Conservation (phyloP, 2,113 vertebrate genomes). For the Jaculus jaculus region DNA sequence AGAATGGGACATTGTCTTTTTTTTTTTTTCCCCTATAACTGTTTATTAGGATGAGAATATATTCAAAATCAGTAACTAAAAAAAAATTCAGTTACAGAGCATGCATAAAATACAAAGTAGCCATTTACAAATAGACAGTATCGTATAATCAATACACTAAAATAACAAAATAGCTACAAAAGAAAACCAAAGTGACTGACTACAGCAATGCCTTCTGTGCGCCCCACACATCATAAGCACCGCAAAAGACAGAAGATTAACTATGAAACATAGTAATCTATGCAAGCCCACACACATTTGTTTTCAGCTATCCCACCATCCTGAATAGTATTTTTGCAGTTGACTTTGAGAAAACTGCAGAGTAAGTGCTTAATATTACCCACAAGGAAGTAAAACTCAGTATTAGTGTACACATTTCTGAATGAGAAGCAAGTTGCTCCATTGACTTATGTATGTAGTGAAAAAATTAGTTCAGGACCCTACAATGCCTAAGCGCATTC, state of each 20-base stretch:
- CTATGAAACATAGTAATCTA: conserved; percentile 77
- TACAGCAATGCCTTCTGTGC: conserved; percentile 90
- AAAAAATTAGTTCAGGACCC: conserved; percentile 78
- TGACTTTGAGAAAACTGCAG: conserved; percentile 74
- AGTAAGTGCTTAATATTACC: conserved; percentile 74
- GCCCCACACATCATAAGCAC: conserved; percentile 91
- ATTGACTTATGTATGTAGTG: conserved; percentile 70
- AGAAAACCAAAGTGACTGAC: conserved; percentile 79
- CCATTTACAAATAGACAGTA: conserved; percentile 87
- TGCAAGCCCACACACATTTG: conserved; percentile 58
- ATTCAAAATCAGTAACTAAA: conserved; percentile 88
- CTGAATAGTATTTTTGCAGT: conserved; percentile 66
- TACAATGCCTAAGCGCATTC: conserved; percentile 78
- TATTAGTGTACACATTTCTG: conserved; percentile 76
- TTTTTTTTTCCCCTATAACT: conserved; percentile 87
- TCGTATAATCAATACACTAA: conserved; percentile 82
- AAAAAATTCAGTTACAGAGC: conserved; percentile 87
- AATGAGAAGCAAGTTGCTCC: conserved; percentile 49
- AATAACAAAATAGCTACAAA: conserved; percentile 81
- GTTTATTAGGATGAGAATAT: conserved; percentile 90
- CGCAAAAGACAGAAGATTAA: conserved; percentile 82
- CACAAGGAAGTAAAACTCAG: conserved; percentile 59
- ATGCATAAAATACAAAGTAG: conserved; percentile 91
- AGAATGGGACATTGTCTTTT: too few species aligned
- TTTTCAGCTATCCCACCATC: conserved; percentile 58